Evolutionary conservation across 2,797 vertebrate genomes (phyloP).

Genomic region (Pangasius macronema): DNA sequence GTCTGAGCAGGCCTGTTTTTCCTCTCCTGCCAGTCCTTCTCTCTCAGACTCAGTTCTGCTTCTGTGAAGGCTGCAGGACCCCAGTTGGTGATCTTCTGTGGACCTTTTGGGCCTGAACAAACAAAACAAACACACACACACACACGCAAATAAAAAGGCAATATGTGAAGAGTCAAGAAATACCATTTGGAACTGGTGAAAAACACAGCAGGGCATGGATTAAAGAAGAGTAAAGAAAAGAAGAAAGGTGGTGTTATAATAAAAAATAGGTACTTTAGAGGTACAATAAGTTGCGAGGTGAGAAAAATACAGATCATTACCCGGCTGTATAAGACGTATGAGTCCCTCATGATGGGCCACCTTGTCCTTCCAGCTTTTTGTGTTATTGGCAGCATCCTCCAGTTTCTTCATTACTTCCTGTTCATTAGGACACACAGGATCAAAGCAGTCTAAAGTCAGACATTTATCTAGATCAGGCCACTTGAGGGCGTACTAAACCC

Average conservation of each 20-base stretch:
- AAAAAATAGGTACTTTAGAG: neutral
- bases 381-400: constrained; percentile 86
- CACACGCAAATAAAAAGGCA: neutral
- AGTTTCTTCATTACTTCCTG: constrained; percentile 92
- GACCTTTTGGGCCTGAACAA: constrained; percentile 84
- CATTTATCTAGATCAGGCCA: constrained; percentile 1
- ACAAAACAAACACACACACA: constrained; percentile 10
- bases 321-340: constrained; percentile 89
- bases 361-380: constrained; percentile 95
- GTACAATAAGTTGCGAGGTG: neutral
- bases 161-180: neutral
- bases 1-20: constrained; percentile 76
- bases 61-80: constrained; percentile 90
- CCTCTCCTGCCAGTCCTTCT: constrained; percentile 90
- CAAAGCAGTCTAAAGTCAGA: constrained; percentile 8
- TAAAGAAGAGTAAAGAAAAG: neutral
- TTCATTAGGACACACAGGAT: constrained; percentile 35
- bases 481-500: constrained; percentile 15
- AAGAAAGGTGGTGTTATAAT: neutral
- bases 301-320: constrained; percentile 20
- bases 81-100: constrained; percentile 90
- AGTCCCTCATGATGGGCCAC: constrained; percentile 93
- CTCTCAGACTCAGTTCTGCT: constrained; percentile 83
- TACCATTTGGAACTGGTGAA: neutral
- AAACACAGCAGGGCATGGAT: neutral